Evolutionary conservation across 2,113 vertebrate species (phyloP).

Genomic region (Podiceps cristatus): DNA sequence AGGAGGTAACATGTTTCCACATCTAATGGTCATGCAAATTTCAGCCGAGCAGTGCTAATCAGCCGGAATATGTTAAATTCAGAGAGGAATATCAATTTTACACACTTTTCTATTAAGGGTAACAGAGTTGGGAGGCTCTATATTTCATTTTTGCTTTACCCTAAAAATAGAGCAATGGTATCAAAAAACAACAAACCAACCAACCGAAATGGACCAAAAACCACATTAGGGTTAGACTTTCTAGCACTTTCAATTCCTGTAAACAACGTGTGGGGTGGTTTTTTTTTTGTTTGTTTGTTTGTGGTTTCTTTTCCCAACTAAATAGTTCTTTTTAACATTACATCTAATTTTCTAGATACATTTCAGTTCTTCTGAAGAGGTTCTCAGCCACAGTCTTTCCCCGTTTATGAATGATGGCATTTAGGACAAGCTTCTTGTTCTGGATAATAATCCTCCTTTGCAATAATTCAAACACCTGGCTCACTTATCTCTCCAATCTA

Average conservation of each 20-base stretch:
- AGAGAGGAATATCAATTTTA: not conserved
- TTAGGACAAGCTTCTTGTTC: not conserved
- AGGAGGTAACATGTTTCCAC: not conserved
- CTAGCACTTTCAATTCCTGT: not conserved
- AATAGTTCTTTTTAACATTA: not conserved
- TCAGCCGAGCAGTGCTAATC: not conserved
- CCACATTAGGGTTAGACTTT: not conserved
- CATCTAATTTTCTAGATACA: not conserved
- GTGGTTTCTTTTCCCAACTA: fast-evolving
- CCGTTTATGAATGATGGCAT: not conserved
- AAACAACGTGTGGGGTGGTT: not conserved
- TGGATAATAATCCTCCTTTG: not conserved
- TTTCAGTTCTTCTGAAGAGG: not conserved
- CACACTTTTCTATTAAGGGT: not conserved
- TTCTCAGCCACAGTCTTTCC: not conserved
- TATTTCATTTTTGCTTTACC: not conserved
- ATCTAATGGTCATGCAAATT: not conserved
- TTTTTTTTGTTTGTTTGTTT: too few relatives aligned
- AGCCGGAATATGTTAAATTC: not conserved
- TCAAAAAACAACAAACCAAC: not conserved
- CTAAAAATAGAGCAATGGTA: not conserved
- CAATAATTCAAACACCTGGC: not conserved
- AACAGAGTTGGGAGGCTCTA: not conserved
- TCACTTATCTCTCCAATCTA: not conserved
- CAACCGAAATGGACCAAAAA: not conserved